A percentile compares a stretch with the other conserved stretches of the same genome.
Evolutionary conservation across 2,797 vertebrate species (phyloP).

Genomic region (Carcharodon carcharias): DNA sequence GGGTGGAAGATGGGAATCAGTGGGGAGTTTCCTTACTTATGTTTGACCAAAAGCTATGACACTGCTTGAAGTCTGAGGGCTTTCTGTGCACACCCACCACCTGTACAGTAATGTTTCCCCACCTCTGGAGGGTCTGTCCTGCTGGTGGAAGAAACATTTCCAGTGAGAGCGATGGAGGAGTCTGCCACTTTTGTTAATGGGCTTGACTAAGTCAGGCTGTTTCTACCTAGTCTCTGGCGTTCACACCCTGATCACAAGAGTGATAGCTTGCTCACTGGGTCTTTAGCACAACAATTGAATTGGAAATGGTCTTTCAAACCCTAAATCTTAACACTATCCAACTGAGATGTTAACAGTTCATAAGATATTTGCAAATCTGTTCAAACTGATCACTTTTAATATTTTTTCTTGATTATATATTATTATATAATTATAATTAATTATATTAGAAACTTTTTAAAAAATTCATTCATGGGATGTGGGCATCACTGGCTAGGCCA

Average conservation of each 20-base stretch:
- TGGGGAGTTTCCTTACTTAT: neutral
- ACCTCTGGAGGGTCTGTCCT: neutral
- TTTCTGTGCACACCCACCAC: neutral
- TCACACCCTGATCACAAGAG: neutral
- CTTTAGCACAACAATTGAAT: neutral
- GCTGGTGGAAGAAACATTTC: neutral
- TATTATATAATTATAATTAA: no score
- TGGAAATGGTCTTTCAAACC: neutral
- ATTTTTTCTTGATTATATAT: neutral
- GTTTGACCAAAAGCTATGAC: neutral
- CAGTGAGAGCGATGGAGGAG: neutral
- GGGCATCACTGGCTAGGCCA: no score
- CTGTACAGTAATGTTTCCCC: neutral
- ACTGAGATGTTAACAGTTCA: neutral
- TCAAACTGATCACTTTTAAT: neutral
- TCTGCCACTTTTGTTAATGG: neutral
- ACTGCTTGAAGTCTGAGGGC: neutral
- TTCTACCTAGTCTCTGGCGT: neutral
- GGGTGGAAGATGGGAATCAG: neutral
- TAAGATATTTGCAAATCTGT: neutral
- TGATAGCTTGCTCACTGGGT: neutral
- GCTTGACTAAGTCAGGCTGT: neutral
- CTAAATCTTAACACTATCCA: neutral
- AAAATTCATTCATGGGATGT: no score
- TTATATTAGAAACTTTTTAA: no score